phyloP scores from a whole-genome alignment of 2,888 invertebrate species.

The Trissolcus japonicus region DNA sequence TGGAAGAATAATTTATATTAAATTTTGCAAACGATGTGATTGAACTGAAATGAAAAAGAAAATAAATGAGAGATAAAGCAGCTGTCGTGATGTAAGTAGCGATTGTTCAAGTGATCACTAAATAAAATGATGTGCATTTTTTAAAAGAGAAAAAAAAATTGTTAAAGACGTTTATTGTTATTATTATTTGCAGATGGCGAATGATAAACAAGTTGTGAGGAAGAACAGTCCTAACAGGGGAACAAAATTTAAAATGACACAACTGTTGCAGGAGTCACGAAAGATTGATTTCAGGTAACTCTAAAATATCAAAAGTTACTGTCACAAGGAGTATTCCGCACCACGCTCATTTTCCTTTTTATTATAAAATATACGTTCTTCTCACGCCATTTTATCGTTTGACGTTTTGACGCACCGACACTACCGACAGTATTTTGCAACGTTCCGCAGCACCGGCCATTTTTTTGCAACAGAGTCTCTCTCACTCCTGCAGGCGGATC shows the following conservation, averaged over 20 bases:
- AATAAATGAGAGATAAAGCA: conserved; percentile 13
- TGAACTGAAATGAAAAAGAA: background rate
- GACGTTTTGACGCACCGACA: conserved; percentile 38
- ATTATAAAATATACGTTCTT: conserved; percentile 33
- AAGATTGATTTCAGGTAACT: conserved; percentile 52
- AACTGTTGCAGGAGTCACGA: conserved; percentile 49
- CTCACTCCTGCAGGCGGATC: no score
- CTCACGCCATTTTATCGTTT: conserved; percentile 41
- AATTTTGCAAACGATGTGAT: background rate
- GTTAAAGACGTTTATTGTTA: conserved; percentile 54
- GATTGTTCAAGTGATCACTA: conserved; percentile 31
- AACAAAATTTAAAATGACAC: conserved; percentile 55
- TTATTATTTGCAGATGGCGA: conserved; percentile 57
- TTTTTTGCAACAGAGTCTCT: conserved; percentile 4
- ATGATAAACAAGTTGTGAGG: conserved; percentile 51
- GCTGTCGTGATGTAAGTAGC: conserved; percentile 47
- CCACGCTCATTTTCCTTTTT: conserved; percentile 46
- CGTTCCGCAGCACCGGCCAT: conserved; percentile 23
- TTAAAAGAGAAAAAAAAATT: conserved; percentile 18
- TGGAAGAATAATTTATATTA: background rate
- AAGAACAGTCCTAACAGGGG: conserved; percentile 41
- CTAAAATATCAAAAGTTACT: conserved; percentile 45
- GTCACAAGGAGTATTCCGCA: conserved; percentile 49
- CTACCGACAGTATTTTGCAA: conserved; percentile 39
- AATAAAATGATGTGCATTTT: conserved; percentile 54